Evolutionary conservation across 1,140 invertebrate species (phyloP).

Genomic region (Hermetia illucens): DNA sequence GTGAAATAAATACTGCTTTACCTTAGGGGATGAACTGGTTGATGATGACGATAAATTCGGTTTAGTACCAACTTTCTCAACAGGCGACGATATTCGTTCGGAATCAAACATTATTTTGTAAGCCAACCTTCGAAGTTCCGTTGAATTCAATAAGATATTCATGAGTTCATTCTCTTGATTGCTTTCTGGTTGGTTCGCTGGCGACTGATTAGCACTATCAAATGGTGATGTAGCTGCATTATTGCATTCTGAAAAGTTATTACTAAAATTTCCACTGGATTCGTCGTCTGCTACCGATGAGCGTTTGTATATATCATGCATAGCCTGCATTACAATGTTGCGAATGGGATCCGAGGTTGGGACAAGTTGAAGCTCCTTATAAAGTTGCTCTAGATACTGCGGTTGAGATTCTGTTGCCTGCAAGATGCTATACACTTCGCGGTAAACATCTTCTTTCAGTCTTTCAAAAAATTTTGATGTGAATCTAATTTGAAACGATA

Average conservation of each 20-base stretch:
- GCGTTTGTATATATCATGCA: constrained; percentile 32
- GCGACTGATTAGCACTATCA: constrained; percentile 3
- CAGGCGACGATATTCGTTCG: neutral
- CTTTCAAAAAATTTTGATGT: constrained; percentile 47
- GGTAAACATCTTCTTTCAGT: constrained; percentile 49
- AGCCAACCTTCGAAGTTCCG: neutral
- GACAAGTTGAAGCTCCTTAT: constrained; percentile 46
- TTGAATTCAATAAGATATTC: neutral
- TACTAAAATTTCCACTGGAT: constrained; percentile 3
- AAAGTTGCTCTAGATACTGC: constrained; percentile 49
- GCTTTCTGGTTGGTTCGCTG: neutral
- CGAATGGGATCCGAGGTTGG: constrained; percentile 45
- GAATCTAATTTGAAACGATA: constrained; percentile 21
- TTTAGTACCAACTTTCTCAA: neutral
- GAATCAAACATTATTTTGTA: neutral
- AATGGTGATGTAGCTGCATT: constrained; percentile 3
- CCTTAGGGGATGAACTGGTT: no score
- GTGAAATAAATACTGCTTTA: no score
- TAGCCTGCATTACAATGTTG: constrained; percentile 41
- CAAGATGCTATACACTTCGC: constrained; percentile 52
- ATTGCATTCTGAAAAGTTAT: constrained; percentile 2
- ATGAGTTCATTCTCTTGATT: neutral
- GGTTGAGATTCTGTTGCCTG: constrained; percentile 51
- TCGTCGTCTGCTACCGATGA: neutral
- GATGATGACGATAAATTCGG: neutral